These are phyloP conservation scores for Strigamia crassipes DNA, from an alignment of 2,888 invertebrate genomes.

Conservation along the genomic window DNA sequence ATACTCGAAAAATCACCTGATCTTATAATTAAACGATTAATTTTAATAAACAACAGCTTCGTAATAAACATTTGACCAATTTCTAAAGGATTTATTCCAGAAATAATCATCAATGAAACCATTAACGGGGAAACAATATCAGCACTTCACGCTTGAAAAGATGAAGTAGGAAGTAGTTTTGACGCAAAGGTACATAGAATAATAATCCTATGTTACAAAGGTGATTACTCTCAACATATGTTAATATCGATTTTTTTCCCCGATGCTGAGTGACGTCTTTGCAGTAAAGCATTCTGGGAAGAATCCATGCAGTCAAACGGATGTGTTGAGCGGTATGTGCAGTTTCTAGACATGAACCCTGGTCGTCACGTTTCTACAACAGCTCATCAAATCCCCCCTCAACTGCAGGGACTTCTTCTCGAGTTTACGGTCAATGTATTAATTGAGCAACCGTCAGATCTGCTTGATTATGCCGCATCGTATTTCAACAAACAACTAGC, in stretches of 20 bases:
- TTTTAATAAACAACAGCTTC: no score
- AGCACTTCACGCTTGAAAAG: no score
- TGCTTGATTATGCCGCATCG: conserved; percentile 89
- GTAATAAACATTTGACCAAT: no score
- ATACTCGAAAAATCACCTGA: no score
- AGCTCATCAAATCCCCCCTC: conserved; percentile 76
- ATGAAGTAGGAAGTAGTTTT: no score
- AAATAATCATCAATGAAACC: no score
- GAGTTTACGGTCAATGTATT: conserved; percentile 96
- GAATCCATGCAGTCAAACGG: neutral
- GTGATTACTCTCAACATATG: neutral
- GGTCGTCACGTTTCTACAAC: conserved; percentile 53
- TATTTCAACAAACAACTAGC: conserved; percentile 86
- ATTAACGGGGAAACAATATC: no score
- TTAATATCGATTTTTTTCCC: neutral
- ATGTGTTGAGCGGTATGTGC: neutral
- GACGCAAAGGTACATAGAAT: no score
- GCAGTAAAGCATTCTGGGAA: neutral
- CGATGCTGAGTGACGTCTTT: neutral
- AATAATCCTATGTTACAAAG: neutral
- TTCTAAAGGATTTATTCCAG: no score
- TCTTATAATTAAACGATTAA: no score
- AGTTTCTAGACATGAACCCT: neutral
- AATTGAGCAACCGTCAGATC: conserved; percentile 88
- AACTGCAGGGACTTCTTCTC: conserved; percentile 89